A percentile compares a stretch with the other conserved stretches of the same genome.
Conservation (phyloP, 2,888 invertebrate species). For the Notocelia uddmanniana region DNA sequence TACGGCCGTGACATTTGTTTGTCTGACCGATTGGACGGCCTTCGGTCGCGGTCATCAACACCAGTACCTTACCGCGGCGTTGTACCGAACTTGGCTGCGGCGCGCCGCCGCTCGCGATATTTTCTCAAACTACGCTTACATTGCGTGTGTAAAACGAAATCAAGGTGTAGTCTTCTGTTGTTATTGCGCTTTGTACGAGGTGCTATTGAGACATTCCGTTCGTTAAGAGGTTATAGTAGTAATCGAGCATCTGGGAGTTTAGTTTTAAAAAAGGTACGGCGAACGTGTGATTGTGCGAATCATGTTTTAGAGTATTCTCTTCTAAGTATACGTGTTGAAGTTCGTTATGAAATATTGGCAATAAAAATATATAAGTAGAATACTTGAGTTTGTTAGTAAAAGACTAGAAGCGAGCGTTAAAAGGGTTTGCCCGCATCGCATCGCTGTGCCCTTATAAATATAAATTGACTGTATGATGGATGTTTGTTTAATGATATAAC, state of each 20-base stretch:
- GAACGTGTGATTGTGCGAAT: slow-evolving; percentile 7
- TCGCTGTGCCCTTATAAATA: slow-evolving; percentile 38
- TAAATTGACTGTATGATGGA: slow-evolving; percentile 41
- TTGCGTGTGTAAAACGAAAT: slow-evolving; percentile 29
- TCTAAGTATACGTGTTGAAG: background rate
- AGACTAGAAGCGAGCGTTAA: background rate
- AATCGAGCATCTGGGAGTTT: background rate
- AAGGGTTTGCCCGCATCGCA: slow-evolving; percentile 45
- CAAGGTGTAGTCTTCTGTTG: slow-evolving; percentile 23
- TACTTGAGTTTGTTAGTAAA: background rate
- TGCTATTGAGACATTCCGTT: slow-evolving; percentile 25
- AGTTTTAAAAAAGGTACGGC: background rate
- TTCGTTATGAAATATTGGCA: background rate
- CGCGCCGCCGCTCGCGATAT: background rate
- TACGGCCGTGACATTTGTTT: slow-evolving; percentile 83
- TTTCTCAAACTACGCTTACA: slow-evolving; percentile 12
- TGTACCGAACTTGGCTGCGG: slow-evolving; percentile 1
- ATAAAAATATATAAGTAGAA: background rate
- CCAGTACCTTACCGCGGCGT: slow-evolving; percentile 64
- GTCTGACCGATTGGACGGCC: slow-evolving; percentile 84
- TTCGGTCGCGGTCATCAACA: slow-evolving; percentile 83
- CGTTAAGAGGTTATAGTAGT: background rate
- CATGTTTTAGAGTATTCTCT: background rate
- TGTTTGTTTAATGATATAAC: slow-evolving; percentile 36
- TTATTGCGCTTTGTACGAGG: slow-evolving; percentile 38